Conservation (phyloP, 2,888 invertebrate species). For the Amphimallon solstitiale region DNA sequence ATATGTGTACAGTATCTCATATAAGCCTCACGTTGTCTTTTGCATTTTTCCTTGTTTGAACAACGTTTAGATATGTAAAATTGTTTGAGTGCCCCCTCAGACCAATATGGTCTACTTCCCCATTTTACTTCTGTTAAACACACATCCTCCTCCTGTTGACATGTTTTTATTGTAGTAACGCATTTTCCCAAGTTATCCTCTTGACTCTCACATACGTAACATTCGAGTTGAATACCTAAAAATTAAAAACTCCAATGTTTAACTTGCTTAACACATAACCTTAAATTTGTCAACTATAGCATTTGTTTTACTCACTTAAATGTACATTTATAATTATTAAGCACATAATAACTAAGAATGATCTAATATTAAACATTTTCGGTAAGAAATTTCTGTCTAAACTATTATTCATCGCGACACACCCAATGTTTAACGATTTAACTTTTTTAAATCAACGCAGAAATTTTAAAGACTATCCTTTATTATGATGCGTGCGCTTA, state of each 20-base stretch:
- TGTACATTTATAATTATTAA: not conserved
- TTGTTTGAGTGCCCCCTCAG: slow-evolving; percentile 90
- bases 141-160: slow-evolving; percentile 86
- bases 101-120: slow-evolving; percentile 98
- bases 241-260: slow-evolving; percentile 47
- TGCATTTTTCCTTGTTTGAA: slow-evolving; percentile 83
- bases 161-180: slow-evolving; percentile 88
- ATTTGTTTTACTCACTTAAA: slow-evolving; percentile 6
- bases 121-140: slow-evolving; percentile 91
- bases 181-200: slow-evolving; percentile 94
- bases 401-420: slow-evolving; percentile 25
- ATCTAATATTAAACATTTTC: slow-evolving; percentile 10
- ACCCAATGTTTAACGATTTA: slow-evolving; percentile 14
- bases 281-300: not conserved
- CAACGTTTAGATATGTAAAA: slow-evolving; percentile 93
- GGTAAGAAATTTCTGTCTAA: not conserved
- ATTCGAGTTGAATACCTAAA: slow-evolving; percentile 80
- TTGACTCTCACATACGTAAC: slow-evolving; percentile 94
- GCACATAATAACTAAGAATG: not conserved
- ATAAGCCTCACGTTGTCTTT: slow-evolving; percentile 73
- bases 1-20: slow-evolving; percentile 88
- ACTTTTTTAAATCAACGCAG: not conserved
- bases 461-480: not conserved
- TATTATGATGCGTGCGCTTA: no score
- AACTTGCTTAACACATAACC: not conserved